phyloP scores from a whole-genome alignment of 1,140 invertebrate species.

The Pachyrhynchus sulphureomaculatus region DNA sequence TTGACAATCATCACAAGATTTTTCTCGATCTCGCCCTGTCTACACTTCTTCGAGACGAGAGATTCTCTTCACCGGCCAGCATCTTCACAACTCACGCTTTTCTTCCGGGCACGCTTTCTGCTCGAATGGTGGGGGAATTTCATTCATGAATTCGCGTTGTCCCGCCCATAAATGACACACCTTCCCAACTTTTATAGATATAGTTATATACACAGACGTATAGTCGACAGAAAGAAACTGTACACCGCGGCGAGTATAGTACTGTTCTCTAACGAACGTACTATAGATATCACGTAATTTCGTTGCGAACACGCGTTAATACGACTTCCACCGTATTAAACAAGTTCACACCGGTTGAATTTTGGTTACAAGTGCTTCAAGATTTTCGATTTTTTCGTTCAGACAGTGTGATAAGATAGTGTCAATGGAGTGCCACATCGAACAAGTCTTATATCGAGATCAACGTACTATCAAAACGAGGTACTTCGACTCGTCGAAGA shows the following conservation, averaged over 20 bases:
- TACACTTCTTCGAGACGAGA: not conserved
- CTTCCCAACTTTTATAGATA: slow-evolving; percentile 27
- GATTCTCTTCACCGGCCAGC: slow-evolving; percentile 16
- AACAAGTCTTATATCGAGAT: slow-evolving; percentile 18
- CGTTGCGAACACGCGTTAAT: not conserved
- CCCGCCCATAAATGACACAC: slow-evolving; percentile 24
- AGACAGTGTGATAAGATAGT: not conserved
- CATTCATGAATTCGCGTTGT: slow-evolving; percentile 25
- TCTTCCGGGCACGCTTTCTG: slow-evolving; percentile 19
- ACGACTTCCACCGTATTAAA: not conserved
- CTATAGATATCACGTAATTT: not conserved
- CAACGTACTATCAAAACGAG: slow-evolving; percentile 14
- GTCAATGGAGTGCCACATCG: slow-evolving; percentile 10
- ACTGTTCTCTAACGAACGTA: not conserved
- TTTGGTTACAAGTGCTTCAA: not conserved
- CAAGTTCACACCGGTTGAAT: not conserved
- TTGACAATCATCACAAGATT: too few species aligned
- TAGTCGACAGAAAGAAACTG: slow-evolving; percentile 23
- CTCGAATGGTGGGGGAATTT: slow-evolving; percentile 3
- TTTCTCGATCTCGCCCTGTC: not conserved
- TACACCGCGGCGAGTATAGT: slow-evolving; percentile 9
- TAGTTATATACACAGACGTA: slow-evolving; percentile 25
- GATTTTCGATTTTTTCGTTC: not conserved
- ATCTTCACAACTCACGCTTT: slow-evolving; percentile 16
- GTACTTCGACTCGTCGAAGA: not conserved